Evolutionary conservation across 2,888 invertebrate genomes (phyloP), one percentile per base, ranked within the genome.

Genomic region (Pseudolycoriella hygida): DNA sequence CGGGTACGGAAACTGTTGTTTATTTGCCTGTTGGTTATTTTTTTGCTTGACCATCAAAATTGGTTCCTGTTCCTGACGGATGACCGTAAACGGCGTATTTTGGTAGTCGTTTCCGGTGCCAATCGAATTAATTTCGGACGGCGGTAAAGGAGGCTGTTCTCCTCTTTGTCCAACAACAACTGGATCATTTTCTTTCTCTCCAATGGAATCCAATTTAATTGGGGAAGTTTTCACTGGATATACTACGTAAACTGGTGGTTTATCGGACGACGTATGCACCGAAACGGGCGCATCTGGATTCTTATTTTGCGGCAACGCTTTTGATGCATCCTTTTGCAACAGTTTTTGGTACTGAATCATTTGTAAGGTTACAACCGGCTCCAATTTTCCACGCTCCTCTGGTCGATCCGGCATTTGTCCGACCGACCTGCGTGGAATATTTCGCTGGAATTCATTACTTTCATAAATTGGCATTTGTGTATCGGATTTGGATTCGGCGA

Each of bases 351-450:
- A 54, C 54, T 79, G 77, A 40, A 80, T 68, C 80, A 80, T 79
- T 61, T 80, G 80, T 30, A 79, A 57, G 0, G 79, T 78, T 11
- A 77, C 72, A 1, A 79, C 72, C 1, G 70, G 70, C 19, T 72
- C 68, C 4, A 71, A 34, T 12, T 34, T 34, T 14, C 34, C 34
- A 5, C 34, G 34, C 11, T 34, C 34, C n/a, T 34, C 34, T 4
- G 11, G 3, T 34, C 34, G 5, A 14, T 34, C 34, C 4, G n/a
- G 15, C 10, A 17, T n/a, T 17, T 39, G 39, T 25, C 25, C 40
- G 3, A 19, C 19, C 2, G 17, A 18, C 18, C 19, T 17, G 2
- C 30, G 12, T 41, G 41, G 41, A 20, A n/a, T 17, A 25, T 25
- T 20, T 25, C 30, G 11, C 2, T 12, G 20, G 18, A 17, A 17